Percentiles rank a stretch among this genome's conserved stretches.
These are phyloP conservation scores for Neoaliturus tenellus DNA, from an alignment of 2,888 invertebrate genomes.

Conservation along the genomic window DNA sequence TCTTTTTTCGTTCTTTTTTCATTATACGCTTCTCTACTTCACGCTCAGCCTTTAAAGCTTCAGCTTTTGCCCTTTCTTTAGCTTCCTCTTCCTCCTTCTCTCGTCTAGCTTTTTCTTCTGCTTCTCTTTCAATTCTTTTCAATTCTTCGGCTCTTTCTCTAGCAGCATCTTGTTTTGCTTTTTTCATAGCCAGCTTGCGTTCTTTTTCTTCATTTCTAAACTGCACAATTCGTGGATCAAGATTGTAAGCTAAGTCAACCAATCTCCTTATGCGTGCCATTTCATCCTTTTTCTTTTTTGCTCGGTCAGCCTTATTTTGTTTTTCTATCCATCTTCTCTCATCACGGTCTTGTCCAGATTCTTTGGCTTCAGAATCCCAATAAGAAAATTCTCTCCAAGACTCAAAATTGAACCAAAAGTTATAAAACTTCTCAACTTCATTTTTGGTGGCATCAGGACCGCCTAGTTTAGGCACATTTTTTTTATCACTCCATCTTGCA, in stretches of 20 bases:
- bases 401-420: constrained; percentile 99
- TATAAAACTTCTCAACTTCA: constrained; percentile 95
- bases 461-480: constrained; percentile 89
- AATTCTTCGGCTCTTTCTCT: constrained; percentile 91
- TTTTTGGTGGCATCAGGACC: constrained; percentile 85
- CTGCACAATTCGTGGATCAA: constrained; percentile 94
- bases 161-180: constrained; percentile 88
- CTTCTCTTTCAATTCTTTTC: constrained; percentile 83
- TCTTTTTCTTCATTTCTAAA: constrained; percentile 97
- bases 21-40: constrained; percentile 90
- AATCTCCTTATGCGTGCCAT: constrained; percentile 92
- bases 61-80: constrained; percentile 88
- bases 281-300: constrained; percentile 98
- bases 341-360: constrained; percentile 89
- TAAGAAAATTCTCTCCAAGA: constrained; percentile 99
- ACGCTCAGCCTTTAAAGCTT: constrained; percentile 89
- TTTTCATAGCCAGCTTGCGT: constrained; percentile 90
- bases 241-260: constrained; percentile 95
- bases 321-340: constrained; percentile 96
- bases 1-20: constrained; percentile 89
- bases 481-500: constrained; percentile 93
- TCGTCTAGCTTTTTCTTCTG: constrained; percentile 75
- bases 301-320: constrained; percentile 95
- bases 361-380: constrained; percentile 98
- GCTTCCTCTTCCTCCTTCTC: constrained; percentile 88